Base-by-base conservation (phyloP, 2,888 invertebrate genomes). In the Cecidostiba fungosa region DNA sequence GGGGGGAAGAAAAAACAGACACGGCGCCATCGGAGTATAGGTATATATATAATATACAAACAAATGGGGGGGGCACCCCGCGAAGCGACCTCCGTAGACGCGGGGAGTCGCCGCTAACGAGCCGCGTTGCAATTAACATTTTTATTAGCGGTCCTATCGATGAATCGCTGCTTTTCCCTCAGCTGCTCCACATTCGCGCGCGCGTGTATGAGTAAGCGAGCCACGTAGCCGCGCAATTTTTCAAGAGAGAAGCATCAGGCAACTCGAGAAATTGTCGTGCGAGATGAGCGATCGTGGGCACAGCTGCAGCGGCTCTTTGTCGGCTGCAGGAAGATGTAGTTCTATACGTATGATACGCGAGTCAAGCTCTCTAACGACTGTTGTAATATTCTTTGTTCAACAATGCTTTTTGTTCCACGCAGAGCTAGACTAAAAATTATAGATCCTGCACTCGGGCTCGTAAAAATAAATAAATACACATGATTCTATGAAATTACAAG, bases 31-130 rank as follows among this genome's bases (percentile, higher is more conserved):
- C 36, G 8, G n/a, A 29, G 69, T 16, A 54, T 54, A 50, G 16
- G 16, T 16, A 54, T n/a, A 76, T 23, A 32, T 59, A 73, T 10
- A 54, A 12, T 5, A 32, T 3, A n/a, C 69, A 50, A 10, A 43
- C 5, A 59, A 73, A 19, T 39, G 54, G 26, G 23, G 54, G 12
- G n/a, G 93, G 91, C 93, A 91, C 92, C 93, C 93, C 90, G 92
- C 91, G 88, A 91, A 83, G 93, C 90, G 91, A 92, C 92, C 93
- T 59, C 89, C 90, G 47, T 1, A 32, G 89, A 88, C 89, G 90
- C 92, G 90, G 93, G 93, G 92, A 92, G 93, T 90, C 90, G 89
- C 91, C 50, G 76, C 91, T 93, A 93, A 93, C 93, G 93, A 93
- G 92, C 91, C 89, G 89, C 87, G 91, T n/a, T 6, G 8, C 92